These are phyloP conservation scores for Dromaius novaehollandiae DNA, from an alignment of 2,113 vertebrate genomes.

Conservation along the genomic window DNA sequence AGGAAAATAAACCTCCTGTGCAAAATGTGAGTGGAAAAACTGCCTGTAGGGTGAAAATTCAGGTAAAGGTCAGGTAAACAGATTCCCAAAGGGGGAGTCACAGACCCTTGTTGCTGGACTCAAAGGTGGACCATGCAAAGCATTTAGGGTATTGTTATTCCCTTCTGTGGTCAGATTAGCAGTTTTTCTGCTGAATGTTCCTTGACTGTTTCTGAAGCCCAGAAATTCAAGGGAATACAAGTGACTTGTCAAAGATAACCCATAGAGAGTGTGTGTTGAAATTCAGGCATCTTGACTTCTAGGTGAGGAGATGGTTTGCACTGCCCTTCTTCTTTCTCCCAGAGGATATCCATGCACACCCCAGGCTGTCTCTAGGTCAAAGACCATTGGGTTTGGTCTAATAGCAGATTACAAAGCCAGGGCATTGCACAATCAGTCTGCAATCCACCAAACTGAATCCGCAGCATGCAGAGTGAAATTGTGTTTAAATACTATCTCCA, in stretches of 20 bases:
- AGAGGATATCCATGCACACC: not conserved
- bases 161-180: not conserved
- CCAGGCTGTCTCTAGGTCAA: not conserved
- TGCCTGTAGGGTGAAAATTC: not conserved
- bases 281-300: not conserved
- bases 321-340: not conserved
- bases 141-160: not conserved
- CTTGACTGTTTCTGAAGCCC: not conserved
- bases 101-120: not conserved
- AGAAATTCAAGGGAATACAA: not conserved
- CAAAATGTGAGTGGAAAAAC: not conserved
- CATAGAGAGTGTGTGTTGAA: not conserved
- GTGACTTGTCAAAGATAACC: not conserved
- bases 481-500: not conserved
- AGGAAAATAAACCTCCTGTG: constrained; percentile 15
- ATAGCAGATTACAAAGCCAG: not conserved
- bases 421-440: not conserved
- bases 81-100: not conserved
- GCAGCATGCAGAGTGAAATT: not conserved
- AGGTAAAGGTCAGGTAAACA: not conserved
- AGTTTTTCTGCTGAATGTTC: not conserved
- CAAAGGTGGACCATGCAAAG: not conserved
- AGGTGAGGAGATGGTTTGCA: not conserved
- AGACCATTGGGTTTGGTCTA: not conserved
- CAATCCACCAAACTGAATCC: not conserved